phyloP scores from a whole-genome alignment of 2,113 vertebrate species.

The Toxotes chatareus region DNA sequence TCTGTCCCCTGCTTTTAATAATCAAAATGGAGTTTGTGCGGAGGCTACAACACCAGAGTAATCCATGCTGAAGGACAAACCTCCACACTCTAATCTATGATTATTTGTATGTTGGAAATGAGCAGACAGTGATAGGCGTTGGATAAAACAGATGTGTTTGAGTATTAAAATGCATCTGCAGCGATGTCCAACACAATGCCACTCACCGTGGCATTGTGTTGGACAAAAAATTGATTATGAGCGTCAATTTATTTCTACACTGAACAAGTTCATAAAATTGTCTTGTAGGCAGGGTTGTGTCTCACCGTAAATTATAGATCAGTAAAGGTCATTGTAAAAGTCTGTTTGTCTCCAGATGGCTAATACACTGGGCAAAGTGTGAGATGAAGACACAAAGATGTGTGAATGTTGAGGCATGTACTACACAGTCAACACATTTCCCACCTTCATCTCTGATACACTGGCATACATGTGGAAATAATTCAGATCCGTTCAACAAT shows the following conservation, averaged over 20 bases:
- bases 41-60: slow-evolving; percentile 49
- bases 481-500: background rate
- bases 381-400: background rate
- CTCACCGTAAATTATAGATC: background rate
- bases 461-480: background rate
- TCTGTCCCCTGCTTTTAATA: slow-evolving; percentile 74
- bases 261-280: background rate
- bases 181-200: background rate
- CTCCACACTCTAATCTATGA: slow-evolving; percentile 54
- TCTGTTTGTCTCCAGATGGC: background rate
- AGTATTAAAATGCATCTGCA: slow-evolving; percentile 44
- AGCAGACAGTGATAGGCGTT: slow-evolving; percentile 10
- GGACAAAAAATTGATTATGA: background rate
- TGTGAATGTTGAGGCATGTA: background rate
- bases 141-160: slow-evolving; percentile 53
- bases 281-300: background rate
- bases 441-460: background rate
- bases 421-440: no score
- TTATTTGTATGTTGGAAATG: slow-evolving; percentile 52
- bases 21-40: slow-evolving; percentile 72
- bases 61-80: slow-evolving; percentile 69
- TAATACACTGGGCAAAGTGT: background rate
- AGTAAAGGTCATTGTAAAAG: background rate
- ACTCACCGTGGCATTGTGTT: no score
- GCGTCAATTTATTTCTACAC: background rate